These are phyloP conservation scores for Halichondria panicea DNA, from an alignment of 37 sponge, comb jelly and placozoan genomes.

Conservation along the genomic window DNA sequence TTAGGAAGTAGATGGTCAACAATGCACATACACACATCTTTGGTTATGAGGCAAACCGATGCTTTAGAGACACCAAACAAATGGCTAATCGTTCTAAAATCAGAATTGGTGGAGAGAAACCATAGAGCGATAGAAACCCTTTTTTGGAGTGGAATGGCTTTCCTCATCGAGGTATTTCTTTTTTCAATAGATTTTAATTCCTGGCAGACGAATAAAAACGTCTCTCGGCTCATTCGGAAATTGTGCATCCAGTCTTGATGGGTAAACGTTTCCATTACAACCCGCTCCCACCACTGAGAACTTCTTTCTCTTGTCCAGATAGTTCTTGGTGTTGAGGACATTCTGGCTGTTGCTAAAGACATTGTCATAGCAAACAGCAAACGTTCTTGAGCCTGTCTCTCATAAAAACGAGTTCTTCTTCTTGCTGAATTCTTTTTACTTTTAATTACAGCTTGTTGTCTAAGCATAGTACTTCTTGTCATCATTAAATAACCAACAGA, in stretches of 20 bases:
- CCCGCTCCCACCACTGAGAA: conserved; percentile 22
- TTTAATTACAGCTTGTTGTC: too few relatives aligned
- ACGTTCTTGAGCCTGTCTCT: too few relatives aligned
- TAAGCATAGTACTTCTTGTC: too few relatives aligned
- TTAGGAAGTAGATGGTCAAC: conserved; percentile 26
- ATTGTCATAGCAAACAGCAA: too few relatives aligned
- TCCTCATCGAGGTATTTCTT: conserved; percentile 16
- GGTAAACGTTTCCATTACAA: conserved; percentile 19
- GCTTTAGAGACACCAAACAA: conserved; percentile 49
- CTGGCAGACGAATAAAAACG: conserved; percentile 15
- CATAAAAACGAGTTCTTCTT: too few relatives aligned
- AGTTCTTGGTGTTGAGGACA: background rate
- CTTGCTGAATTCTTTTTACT: too few relatives aligned
- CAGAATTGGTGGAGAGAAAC: conserved; percentile 33
- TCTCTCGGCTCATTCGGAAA: conserved; percentile 15
- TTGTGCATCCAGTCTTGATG: conserved; percentile 25
- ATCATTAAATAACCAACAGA: too few relatives aligned
- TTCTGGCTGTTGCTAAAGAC: too few relatives aligned
- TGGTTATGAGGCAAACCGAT: conserved; percentile 38
- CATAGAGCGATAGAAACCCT: conserved; percentile 33
- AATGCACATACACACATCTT: conserved; percentile 36
- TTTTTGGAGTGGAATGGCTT: conserved; percentile 4
- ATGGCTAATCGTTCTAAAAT: conserved; percentile 50
- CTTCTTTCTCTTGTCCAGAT: conserved; percentile 12
- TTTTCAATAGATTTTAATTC: conserved; percentile 14